Percentiles rank a stretch among this genome's conserved stretches.
Evolutionary conservation across 1,140 invertebrate species (phyloP).

Genomic region (Eumaeus atala): DNA sequence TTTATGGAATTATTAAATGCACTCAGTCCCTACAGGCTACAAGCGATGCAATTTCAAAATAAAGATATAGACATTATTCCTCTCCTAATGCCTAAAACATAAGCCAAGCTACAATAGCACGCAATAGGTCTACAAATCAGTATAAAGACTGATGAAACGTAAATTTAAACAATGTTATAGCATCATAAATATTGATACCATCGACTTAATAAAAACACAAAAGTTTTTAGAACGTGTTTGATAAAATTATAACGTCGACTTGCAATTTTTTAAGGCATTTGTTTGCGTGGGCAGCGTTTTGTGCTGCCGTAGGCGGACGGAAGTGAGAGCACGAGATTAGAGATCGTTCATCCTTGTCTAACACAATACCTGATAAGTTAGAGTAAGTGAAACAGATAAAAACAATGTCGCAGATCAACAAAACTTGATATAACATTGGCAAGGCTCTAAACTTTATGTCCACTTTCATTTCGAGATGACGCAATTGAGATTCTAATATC

Average conservation of each 20-base stretch:
- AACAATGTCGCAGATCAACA: conserved; percentile 65
- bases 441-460: conserved; percentile 64
- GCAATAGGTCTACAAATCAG: no score
- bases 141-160: neutral
- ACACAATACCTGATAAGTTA: conserved; percentile 30
- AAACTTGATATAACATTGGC: conserved; percentile 53
- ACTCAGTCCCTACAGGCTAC: no score
- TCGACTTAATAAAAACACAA: conserved; percentile 9
- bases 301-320: conserved; percentile 64
- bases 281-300: conserved; percentile 56
- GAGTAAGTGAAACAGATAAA: conserved; percentile 40
- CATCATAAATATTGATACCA: neutral
- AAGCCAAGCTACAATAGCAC: no score
- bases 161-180: conserved; percentile 8
- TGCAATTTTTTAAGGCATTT: conserved; percentile 57
- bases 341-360: conserved; percentile 50
- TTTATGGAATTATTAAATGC: no score
- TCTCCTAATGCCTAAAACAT: neutral
- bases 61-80: neutral
- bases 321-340: conserved; percentile 61
- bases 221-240: conserved; percentile 29
- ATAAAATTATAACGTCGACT: conserved; percentile 48
- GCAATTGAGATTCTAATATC: conserved; percentile 37
- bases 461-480: conserved; percentile 63
- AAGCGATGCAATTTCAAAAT: no score